Base-by-base conservation (phyloP, 1,140 invertebrate genomes). In the Caenorhabditis inopinata region DNA sequence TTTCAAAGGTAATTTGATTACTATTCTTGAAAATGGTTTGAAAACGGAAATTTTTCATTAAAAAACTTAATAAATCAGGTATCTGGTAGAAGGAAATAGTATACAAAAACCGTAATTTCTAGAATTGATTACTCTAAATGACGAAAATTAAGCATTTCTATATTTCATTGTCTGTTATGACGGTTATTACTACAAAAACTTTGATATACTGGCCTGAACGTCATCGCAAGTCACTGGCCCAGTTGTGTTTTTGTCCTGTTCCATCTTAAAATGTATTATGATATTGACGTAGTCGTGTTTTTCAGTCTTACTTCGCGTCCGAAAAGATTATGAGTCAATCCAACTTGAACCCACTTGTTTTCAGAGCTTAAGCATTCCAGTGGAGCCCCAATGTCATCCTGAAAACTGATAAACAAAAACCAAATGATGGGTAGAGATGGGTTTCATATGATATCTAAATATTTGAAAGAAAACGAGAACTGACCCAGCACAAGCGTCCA, bases 111-210 rank as follows among this genome's bases (percentile, higher is more conserved):
- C n/a, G n/a, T n/a, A n/a, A n/a, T n/a, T n/a, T n/a, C n/a, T n/a
- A n/a, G n/a, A n/a, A n/a, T n/a, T n/a, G n/a, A n/a, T n/a, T n/a
- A n/a, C n/a, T n/a, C n/a, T n/a, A 68, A 68, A 68, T 38, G 58
- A 68, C 38, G 27, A 68, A 68, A 68, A 68, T 68, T 32, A 68
- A 68, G 29, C 5, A n/a, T 5, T 9, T n/a, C 5, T 32, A 32
- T 68, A 68, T 68, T 68, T 42, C 38, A 32, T 38, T 68, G 58
- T 68, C 58, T 68, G 58, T 38, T 68, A 68, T 38, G 58, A 68
- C 27, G 11, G 11, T 68, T 18, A 68, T 18, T 21, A 68, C 58
- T 68, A 68, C 58, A 68, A 68, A 68, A 68, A 38, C 18, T 21
- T 53, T 53, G 49, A 51, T 25, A 9, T 58, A 16, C 49, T 58